Percentiles rank a stretch among this genome's conserved stretches.
Evolutionary conservation across 2,113 vertebrate species (phyloP).

Genomic region (Embiotoca jacksoni): DNA sequence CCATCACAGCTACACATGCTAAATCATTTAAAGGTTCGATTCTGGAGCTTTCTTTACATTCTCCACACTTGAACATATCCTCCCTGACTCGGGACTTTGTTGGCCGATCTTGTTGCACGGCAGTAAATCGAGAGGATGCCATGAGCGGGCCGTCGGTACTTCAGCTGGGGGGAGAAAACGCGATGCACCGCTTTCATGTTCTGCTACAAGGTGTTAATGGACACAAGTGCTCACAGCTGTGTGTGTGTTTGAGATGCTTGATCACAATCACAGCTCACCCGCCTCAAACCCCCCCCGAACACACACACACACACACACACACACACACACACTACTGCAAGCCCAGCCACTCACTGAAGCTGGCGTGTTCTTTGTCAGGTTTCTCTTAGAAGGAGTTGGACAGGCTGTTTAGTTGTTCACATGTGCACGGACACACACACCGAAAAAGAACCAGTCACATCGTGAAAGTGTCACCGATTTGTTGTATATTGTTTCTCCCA

Average conservation of each 20-base stretch:
- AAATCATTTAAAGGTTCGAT: constrained; percentile 60
- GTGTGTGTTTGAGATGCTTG: constrained; percentile 75
- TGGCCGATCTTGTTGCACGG: constrained; percentile 69
- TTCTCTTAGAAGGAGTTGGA: constrained; percentile 34
- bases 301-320: too few species aligned
- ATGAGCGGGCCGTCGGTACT: constrained; percentile 26
- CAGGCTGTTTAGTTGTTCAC: constrained; percentile 44
- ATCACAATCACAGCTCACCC: constrained; percentile 62
- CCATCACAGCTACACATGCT: constrained; percentile 53
- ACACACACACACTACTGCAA: neutral
- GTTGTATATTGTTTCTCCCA: constrained; percentile 1
- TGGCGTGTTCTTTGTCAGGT: constrained; percentile 66
- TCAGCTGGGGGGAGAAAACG: constrained; percentile 58
- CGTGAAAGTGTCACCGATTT: constrained; percentile 22
- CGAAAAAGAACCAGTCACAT: neutral
- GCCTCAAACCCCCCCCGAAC: neutral
- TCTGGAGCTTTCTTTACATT: constrained; percentile 61
- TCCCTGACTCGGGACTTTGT: constrained; percentile 54
- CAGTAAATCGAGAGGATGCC: constrained; percentile 67
- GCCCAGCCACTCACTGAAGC: constrained; percentile 11
- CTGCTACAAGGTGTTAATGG: constrained; percentile 80
- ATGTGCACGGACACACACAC: neutral
- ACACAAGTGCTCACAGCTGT: constrained; percentile 83
- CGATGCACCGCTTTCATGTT: constrained; percentile 76
- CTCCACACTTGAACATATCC: constrained; percentile 66